These are phyloP conservation scores for Myiotriccus ornatus DNA, from an alignment of 2,797 vertebrate genomes.

Conservation along the genomic window DNA sequence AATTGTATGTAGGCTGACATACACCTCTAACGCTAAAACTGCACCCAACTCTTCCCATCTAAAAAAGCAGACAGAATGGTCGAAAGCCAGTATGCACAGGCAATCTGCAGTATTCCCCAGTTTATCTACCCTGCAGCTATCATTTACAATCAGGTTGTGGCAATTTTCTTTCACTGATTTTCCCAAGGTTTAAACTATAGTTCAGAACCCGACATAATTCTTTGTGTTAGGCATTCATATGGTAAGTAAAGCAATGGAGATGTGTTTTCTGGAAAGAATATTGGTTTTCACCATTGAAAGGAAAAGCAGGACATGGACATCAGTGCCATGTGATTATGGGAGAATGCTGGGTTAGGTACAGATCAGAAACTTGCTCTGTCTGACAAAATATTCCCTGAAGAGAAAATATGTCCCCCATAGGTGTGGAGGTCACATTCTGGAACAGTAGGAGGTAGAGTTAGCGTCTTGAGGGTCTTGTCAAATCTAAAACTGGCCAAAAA, in stretches of 20 bases:
- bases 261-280: neutral
- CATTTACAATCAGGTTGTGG: neutral
- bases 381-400: neutral
- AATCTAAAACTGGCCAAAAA: neutral
- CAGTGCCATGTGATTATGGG: neutral
- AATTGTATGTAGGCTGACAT: neutral
- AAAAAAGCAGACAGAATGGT: neutral
- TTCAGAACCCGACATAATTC: neutral
- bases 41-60: accelerated
- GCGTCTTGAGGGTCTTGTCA: neutral
- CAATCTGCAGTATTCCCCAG: neutral
- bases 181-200: neutral
- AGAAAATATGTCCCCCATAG: neutral
- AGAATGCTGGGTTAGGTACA: neutral
- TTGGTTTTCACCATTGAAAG: neutral
- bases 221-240: neutral
- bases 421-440: neutral
- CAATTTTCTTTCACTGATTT: neutral
- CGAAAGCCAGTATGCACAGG: neutral
- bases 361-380: neutral
- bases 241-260: neutral
- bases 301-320: neutral
- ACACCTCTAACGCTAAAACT: neutral
- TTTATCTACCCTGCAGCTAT: neutral
- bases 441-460: neutral